Evolutionary conservation across 1,140 invertebrate genomes (phyloP).

Genomic region (Steinernema feltiae): DNA sequence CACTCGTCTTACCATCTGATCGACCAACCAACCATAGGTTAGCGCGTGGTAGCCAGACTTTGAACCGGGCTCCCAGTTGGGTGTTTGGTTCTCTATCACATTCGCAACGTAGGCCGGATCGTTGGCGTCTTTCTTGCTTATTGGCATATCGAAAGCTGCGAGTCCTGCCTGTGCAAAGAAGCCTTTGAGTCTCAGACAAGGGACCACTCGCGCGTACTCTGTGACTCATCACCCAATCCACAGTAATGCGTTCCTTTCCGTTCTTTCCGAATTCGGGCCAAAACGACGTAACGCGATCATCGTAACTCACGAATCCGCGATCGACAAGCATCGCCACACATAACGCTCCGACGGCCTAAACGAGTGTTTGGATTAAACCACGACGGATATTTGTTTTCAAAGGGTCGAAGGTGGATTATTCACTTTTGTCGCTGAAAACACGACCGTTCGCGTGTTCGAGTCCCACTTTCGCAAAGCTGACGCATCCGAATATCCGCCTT

Average conservation of each 20-base stretch:
- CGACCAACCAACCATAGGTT: constrained; percentile 56
- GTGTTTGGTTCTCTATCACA: constrained; percentile 37
- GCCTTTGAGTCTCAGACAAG: constrained; percentile 13
- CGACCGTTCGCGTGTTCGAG: not conserved
- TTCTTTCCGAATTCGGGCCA: constrained; percentile 60
- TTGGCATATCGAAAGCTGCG: constrained; percentile 20
- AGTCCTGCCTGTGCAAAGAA: constrained; percentile 30
- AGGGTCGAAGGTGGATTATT: not conserved
- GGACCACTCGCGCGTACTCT: constrained; percentile 51
- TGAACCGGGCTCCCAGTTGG: constrained; percentile 41
- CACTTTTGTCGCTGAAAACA: constrained; percentile 13
- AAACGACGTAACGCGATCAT: constrained; percentile 51
- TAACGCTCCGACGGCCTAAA: constrained; percentile 54
- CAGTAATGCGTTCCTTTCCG: constrained; percentile 58
- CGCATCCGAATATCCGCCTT: constrained; percentile 8
- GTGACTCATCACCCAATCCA: constrained; percentile 58
- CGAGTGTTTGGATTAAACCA: constrained; percentile 20
- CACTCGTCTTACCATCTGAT: constrained; percentile 56
- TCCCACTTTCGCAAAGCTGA: not conserved
- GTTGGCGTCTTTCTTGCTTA: constrained; percentile 13
- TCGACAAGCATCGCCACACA: constrained; percentile 55
- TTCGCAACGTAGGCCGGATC: constrained; percentile 22
- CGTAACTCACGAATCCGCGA: constrained; percentile 54
- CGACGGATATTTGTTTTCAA: not conserved
- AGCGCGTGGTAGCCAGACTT: constrained; percentile 57